phyloP scores from a whole-genome alignment of 2,797 vertebrate species.

The Epinephelus awoara region DNA sequence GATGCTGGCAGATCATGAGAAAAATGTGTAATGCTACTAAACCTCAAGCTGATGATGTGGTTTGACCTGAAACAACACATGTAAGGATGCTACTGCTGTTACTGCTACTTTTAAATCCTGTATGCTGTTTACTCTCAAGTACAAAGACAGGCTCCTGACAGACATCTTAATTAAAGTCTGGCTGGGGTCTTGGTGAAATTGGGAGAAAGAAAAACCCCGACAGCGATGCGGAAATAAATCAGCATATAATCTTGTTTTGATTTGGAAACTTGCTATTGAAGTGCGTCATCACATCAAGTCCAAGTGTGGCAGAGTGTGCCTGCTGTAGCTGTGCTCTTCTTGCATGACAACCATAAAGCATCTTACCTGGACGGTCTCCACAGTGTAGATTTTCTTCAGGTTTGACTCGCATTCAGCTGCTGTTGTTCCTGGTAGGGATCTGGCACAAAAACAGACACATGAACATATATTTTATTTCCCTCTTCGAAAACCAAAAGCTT shows the following conservation, averaged over 20 bases:
- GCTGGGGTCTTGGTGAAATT: neutral
- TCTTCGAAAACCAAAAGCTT: neutral
- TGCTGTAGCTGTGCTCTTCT: neutral
- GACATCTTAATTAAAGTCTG: neutral
- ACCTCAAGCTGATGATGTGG: neutral
- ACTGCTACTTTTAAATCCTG: neutral
- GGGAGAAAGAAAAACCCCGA: neutral
- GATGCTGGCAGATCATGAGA: neutral
- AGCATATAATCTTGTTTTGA: neutral
- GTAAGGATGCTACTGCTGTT: neutral
- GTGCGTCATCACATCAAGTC: neutral
- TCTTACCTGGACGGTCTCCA: constrained; percentile 94
- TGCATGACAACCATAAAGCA: neutral
- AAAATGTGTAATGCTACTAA: neutral
- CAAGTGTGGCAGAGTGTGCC: neutral
- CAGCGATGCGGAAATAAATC: neutral
- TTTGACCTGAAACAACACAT: neutral
- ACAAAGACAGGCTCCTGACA: neutral
- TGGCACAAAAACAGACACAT: constrained; percentile 59
- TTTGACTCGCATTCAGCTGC: constrained; percentile 97
- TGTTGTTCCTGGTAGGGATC: constrained; percentile 95
- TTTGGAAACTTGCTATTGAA: neutral
- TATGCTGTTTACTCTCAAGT: neutral
- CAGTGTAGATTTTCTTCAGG: constrained; percentile 96
- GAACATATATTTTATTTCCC: neutral